Evolutionary conservation across 2,888 invertebrate genomes (phyloP).

Genomic region (Dichetophora obliterata): DNA sequence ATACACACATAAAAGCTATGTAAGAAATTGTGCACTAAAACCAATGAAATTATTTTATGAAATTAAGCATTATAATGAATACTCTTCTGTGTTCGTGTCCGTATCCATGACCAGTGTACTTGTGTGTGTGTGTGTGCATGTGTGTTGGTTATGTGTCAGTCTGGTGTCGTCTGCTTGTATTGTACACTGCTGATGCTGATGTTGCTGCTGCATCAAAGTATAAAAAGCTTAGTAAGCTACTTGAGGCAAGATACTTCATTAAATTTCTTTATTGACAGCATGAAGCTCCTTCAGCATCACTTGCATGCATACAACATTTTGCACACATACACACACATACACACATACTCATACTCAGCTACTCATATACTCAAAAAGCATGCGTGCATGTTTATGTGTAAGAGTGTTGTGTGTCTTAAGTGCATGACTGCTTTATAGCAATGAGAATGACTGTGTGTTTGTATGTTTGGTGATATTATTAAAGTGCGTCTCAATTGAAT

Average conservation of each 20-base stretch:
- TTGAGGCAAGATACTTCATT: slow-evolving; percentile 30
- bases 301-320: not conserved
- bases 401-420: not conserved
- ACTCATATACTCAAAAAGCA: not conserved
- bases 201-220: not conserved
- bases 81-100: not conserved
- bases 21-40: not conserved
- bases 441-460: not conserved
- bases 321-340: not conserved
- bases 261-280: slow-evolving; percentile 29
- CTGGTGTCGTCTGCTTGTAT: not conserved
- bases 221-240: slow-evolving; percentile 23
- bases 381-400: not conserved
- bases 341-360: not conserved
- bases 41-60: not conserved
- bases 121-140: not conserved
- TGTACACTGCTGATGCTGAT: not conserved
- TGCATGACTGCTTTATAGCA: too few relatives aligned
- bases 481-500: slow-evolving; percentile 22
- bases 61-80: slow-evolving; percentile 1
- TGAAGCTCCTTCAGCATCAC: not conserved
- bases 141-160: not conserved
- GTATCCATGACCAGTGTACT: not conserved
- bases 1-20: not conserved
- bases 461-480: not conserved